Base-by-base conservation (phyloP, 2,888 invertebrate genomes). In the Leptura quadrifasciata region DNA sequence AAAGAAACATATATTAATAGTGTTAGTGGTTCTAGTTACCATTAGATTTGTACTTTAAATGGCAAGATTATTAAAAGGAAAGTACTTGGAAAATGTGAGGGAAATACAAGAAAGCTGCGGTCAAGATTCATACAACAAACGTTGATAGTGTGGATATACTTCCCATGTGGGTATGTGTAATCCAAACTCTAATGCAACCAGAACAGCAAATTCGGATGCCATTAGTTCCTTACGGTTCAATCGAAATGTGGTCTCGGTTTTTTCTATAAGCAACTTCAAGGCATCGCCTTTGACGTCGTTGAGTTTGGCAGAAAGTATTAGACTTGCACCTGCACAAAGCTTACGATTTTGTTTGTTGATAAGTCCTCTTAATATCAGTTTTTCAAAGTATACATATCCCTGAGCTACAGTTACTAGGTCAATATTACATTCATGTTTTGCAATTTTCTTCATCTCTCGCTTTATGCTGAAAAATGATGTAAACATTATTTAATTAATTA, bases 381-480 rank as follows among this genome's bases (percentile, higher is more conserved):
- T 98, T 89, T 99, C 99, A 89, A 98, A 99, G 90, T 97, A 99
- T n/a, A 98, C 98, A 87, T 97, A 98, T 0, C 98, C 96, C 88
- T 98, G 97, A 18, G 99, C 98, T 18, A 99, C 96, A 0, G 97
- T 97, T 77, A 98, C 91, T 76, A 98, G 91, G 90, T 99, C 98
- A 68, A 92, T 92, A 76, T 95, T 94, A 84, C 93, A 93, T 88
- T 97, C 96, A 85, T 94, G 91, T 88, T 95, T 96, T 1, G 96
- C 96, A 75, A 97, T 97, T 89, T 97, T 96, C 24, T 96, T 92
- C 96, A 99, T 97, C 91, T 98, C 98, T 82, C 96, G 93, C 89
- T 99, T 99, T 80, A 99, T 93, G 89, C 98, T 97, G 89, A 60
- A 91, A 87, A 20, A 4, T 20, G 2, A 57, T 1, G 18, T 12